Percentiles rank a stretch among this genome's conserved stretches.
Evolutionary conservation across 35 echinoderm and acorn worm genomes (phyloP).

Genomic region (Acanthaster planci): DNA sequence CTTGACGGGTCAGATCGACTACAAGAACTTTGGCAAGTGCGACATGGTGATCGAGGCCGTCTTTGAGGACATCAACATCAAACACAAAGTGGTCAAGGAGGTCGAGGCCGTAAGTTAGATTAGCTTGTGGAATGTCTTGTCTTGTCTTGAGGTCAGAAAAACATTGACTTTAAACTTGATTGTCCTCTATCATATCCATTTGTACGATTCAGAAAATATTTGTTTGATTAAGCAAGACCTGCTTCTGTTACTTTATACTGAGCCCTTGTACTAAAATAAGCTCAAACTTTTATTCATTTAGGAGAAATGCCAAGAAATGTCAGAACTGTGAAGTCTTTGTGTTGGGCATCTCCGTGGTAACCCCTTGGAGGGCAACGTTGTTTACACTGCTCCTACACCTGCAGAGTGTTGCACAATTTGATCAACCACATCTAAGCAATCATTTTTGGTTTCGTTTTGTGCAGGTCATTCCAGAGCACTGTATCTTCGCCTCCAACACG

Average conservation of each 20-base stretch:
- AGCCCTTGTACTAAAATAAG: too few relatives aligned
- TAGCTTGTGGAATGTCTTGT: too few relatives aligned
- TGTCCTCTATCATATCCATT: too few relatives aligned
- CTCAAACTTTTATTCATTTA: too few relatives aligned
- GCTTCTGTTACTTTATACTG: too few relatives aligned
- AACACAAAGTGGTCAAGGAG: constrained; percentile 93
- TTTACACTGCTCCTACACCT: background rate
- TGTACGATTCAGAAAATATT: too few relatives aligned
- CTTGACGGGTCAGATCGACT: constrained; percentile 75
- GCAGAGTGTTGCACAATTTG: background rate
- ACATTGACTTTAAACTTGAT: too few relatives aligned
- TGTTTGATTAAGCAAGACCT: too few relatives aligned
- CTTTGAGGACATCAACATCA: constrained; percentile 98
- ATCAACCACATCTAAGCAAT: background rate
- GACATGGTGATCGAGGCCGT: constrained; percentile 99
- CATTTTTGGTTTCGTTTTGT: constrained; percentile 33
- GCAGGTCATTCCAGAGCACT: constrained; percentile 89
- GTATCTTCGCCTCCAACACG: constrained; percentile 97
- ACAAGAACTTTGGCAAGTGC: constrained; percentile 81
- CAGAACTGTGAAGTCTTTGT: background rate
- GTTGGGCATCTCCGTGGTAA: background rate
- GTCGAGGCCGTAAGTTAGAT: constrained; percentile 80
- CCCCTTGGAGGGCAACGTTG: background rate
- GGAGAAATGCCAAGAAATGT: too few relatives aligned
- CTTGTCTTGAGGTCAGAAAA: too few relatives aligned